Evolutionary conservation across 2,113 vertebrate genomes (phyloP), one percentile per base, ranked within the genome.

Genomic region (Thalassoma bifasciatum): DNA sequence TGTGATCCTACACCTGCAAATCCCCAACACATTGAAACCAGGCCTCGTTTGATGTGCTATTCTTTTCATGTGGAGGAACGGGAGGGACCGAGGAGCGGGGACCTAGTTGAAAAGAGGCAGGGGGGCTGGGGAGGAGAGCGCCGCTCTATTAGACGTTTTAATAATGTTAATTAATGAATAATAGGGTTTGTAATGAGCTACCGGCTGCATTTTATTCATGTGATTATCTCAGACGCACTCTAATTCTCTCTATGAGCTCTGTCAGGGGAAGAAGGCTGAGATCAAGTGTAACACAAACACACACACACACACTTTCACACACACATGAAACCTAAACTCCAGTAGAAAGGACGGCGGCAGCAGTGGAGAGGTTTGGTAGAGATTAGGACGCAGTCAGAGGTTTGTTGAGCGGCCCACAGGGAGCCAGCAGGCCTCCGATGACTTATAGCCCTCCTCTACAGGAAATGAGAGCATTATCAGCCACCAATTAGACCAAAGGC

Each of bases 101-200:
- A 89, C 84, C 84, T 83, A 89, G 86, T 91, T 90, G 85, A 90
- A 92, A 93, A 79, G 86, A 92, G 89, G 86, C 83, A 75, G 78
- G 82, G 72, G 80, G 81, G 75, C 79, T 71, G 40, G 80, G 82
- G 85, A 86, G 86, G 87, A 88, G 81, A 80, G 78, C 80, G 63
- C 81, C 38, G 75, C 79, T 90, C 88, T 90, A 88, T 92, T 92
- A 94, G 90, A 74, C 79, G 51, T 92, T 91, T 92, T 94, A 94
- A 94, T 94, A 92, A 93, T 93, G 91, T 92, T 94, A 94, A 94
- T 95, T 93, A 94, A 93, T 89, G 89, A 91, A 93, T 94, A 94
- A 94, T 93, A 89, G 92, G 82, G 81, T 87, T 79, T 65, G 89
- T 94, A 94, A 94, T 91, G 93, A 94, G 92, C 84, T 87, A 88